Percentiles rank a stretch among this genome's conserved stretches.
Conservation (phyloP, 2,113 vertebrate species). For the Uria lomvia region DNA sequence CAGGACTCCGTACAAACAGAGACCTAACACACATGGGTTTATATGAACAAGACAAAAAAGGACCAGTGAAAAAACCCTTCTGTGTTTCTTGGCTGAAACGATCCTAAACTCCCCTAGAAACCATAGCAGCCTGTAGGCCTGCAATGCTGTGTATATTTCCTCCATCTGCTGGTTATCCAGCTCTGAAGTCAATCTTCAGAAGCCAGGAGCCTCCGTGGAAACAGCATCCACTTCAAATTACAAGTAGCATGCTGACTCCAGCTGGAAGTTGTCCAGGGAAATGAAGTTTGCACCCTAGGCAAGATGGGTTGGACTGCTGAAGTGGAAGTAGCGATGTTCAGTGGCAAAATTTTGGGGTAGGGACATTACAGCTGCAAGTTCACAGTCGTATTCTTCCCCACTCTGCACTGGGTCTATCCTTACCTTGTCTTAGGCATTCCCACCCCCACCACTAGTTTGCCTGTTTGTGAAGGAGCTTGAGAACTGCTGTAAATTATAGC, state of each 20-base stretch:
- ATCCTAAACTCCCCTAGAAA: not conserved
- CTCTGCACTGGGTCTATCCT: rapidly evolving
- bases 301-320: not conserved
- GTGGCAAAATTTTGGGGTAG: not conserved
- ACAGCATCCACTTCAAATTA: not conserved
- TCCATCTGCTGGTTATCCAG: not conserved
- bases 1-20: not conserved
- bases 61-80: not conserved
- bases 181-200: not conserved
- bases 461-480: not conserved
- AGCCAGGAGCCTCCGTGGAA: not conserved
- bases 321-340: not conserved
- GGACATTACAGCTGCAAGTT: not conserved
- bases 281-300: not conserved
- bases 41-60: not conserved
- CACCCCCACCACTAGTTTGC: not conserved
- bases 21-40: not conserved
- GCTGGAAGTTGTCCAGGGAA: not conserved
- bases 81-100: not conserved
- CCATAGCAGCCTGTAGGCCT: not conserved
- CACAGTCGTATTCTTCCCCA: not conserved
- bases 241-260: not conserved
- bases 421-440: not conserved
- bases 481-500: not conserved
- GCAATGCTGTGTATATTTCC: not conserved